phyloP scores from a whole-genome alignment of 2,113 vertebrate species.

The Lepisosteus oculatus region DNA sequence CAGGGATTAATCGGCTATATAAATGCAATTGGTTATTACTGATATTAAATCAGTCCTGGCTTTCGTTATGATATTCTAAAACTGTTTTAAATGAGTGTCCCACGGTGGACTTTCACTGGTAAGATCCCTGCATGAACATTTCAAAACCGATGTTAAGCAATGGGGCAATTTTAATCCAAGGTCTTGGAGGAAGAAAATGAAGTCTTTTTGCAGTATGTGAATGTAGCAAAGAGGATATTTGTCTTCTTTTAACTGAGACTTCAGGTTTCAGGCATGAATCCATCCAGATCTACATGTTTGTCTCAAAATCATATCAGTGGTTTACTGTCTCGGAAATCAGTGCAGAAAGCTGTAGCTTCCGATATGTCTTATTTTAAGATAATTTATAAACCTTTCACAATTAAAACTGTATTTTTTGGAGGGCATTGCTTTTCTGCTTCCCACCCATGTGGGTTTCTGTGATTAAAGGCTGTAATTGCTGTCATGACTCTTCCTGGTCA shows the following conservation, averaged over 20 bases:
- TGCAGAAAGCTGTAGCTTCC: slow-evolving; percentile 15
- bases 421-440: slow-evolving; percentile 24
- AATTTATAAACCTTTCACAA: slow-evolving; percentile 10
- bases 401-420: slow-evolving; percentile 19
- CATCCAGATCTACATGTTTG: slow-evolving; percentile 28
- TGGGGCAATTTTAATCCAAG: too few relatives aligned
- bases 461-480: slow-evolving; percentile 29
- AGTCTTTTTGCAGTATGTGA: too few relatives aligned
- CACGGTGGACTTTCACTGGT: too few relatives aligned
- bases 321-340: slow-evolving; percentile 12
- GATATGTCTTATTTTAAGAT: slow-evolving; percentile 34
- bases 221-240: slow-evolving; percentile 19
- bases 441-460: slow-evolving; percentile 12
- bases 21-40: too few relatives aligned
- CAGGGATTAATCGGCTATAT: too few relatives aligned
- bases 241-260: slow-evolving; percentile 20
- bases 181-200: too few relatives aligned
- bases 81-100: too few relatives aligned
- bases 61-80: too few relatives aligned
- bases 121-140: too few relatives aligned
- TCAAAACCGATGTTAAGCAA: too few relatives aligned
- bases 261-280: neutral
- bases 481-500: slow-evolving; percentile 25
- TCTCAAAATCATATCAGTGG: slow-evolving; percentile 16
- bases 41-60: too few relatives aligned